A percentile compares a stretch with the other conserved stretches of the same genome.
Conservation (phyloP, 2,113 vertebrate genomes). For the Prochilodus magdalenae region DNA sequence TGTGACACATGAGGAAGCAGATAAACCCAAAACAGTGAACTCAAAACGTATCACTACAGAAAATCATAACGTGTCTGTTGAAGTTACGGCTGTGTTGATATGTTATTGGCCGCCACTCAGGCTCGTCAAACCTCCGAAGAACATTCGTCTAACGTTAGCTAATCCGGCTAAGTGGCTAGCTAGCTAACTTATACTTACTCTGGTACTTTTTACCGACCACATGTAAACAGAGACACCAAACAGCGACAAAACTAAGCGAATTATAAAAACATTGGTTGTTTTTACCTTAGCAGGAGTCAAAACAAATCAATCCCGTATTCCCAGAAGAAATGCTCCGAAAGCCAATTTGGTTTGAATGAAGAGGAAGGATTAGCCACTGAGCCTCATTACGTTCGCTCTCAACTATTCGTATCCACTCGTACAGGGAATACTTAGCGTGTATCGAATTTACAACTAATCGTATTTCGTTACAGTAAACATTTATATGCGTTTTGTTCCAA, state of each 20-base stretch:
- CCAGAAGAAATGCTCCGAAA: conserved; percentile 11
- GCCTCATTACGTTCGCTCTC: conserved; percentile 53
- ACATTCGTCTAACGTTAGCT: not conserved
- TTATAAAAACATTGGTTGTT: not conserved
- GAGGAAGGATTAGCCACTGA: conserved; percentile 44
- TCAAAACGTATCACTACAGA: not conserved
- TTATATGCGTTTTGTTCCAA: not conserved
- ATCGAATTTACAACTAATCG: not conserved
- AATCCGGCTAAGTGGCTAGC: conserved; percentile 32
- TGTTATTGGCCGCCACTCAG: not conserved
- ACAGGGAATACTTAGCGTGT: not conserved
- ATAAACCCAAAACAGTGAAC: too few species aligned
- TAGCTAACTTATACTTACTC: not conserved
- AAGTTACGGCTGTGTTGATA: not conserved
- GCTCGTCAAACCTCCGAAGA: too few species aligned
- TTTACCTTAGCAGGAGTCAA: conserved; percentile 30
- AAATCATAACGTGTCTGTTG: not conserved
- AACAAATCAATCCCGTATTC: not conserved
- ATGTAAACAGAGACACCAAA: not conserved
- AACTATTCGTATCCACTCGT: not conserved
- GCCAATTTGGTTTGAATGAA: conserved; percentile 30
- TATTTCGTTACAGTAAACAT: not conserved
- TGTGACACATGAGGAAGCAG: too few species aligned
- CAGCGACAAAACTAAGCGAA: not conserved
- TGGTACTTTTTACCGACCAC: not conserved